These are phyloP conservation scores for Drymonia ruficornis DNA, from an alignment of 2,888 invertebrate genomes.

Conservation along the genomic window DNA sequence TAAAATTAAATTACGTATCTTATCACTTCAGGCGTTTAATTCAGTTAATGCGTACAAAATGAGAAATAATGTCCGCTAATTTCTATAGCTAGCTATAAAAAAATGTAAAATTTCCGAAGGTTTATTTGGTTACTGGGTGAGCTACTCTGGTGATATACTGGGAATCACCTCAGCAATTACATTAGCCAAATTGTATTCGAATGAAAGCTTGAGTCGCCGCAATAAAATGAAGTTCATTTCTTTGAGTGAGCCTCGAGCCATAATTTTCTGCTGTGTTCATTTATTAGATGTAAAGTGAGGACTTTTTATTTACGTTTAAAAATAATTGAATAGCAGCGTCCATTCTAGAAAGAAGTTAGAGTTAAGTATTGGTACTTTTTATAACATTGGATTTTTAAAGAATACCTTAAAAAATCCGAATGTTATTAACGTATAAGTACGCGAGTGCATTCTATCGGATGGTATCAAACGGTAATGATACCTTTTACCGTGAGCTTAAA, in stretches of 20 bases:
- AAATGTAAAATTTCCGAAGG: background rate
- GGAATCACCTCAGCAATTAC: slow-evolving; percentile 69
- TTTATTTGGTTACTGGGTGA: background rate
- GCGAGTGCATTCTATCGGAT: background rate
- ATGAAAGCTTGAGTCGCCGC: slow-evolving; percentile 61
- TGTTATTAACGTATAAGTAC: no score
- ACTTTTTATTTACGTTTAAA: slow-evolving; percentile 25
- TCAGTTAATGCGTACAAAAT: slow-evolving; percentile 27
- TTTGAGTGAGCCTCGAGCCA: slow-evolving; percentile 57
- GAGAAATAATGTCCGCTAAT: slow-evolving; percentile 31
- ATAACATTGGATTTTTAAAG: no score
- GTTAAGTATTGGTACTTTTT: no score
- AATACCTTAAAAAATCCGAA: no score
- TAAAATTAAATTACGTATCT: slow-evolving; percentile 36
- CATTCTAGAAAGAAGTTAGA: background rate
- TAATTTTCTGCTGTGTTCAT: slow-evolving; percentile 53
- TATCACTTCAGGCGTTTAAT: slow-evolving; percentile 36
- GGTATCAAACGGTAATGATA: slow-evolving; percentile 1
- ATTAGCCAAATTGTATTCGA: slow-evolving; percentile 76
- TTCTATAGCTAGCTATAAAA: slow-evolving; percentile 20
- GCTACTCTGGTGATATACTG: slow-evolving; percentile 26
- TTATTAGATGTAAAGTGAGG: slow-evolving; percentile 40
- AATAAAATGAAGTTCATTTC: slow-evolving; percentile 73
- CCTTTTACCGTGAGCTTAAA: background rate
- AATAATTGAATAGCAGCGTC: slow-evolving; percentile 19